phyloP scores from a whole-genome alignment of 2,888 invertebrate species.

The Cephus spinipes region DNA sequence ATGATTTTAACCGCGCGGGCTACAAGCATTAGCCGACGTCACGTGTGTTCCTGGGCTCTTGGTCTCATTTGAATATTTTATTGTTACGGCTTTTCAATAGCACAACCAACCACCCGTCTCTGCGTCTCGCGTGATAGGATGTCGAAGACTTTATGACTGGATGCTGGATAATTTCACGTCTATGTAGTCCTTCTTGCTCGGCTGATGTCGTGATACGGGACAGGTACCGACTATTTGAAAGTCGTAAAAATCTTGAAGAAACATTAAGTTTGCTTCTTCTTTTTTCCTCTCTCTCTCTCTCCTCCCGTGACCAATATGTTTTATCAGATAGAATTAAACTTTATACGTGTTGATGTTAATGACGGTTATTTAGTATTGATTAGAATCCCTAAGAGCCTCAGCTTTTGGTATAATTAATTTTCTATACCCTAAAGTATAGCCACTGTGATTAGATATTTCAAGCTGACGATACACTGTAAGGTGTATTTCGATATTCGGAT shows the following conservation, averaged over 20 bases:
- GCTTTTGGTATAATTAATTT: neutral
- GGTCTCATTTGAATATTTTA: constrained; percentile 50
- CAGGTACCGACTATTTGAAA: neutral
- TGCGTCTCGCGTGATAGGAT: constrained; percentile 32
- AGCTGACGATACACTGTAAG: neutral
- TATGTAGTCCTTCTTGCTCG: constrained; percentile 15
- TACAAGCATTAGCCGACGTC: constrained; percentile 28
- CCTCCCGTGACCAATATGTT: neutral
- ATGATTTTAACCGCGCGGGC: constrained; percentile 35
- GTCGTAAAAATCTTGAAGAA: neutral
- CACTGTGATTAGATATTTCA: neutral
- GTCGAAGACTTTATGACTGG: constrained; percentile 36
- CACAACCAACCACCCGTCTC: constrained; percentile 16
- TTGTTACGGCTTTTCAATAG: constrained; percentile 45
- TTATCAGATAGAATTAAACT: neutral
- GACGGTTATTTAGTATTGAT: neutral
- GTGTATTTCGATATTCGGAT: neutral
- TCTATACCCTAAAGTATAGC: neutral
- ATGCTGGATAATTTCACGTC: constrained; percentile 31
- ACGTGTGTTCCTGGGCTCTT: neutral
- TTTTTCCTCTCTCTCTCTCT: neutral
- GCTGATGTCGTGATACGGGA: neutral
- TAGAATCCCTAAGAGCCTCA: neutral
- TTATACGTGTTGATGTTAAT: neutral
- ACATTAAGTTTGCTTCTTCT: neutral